A percentile compares a stretch with the other conserved stretches of the same genome.
Evolutionary conservation across 2,888 invertebrate species (phyloP).

Genomic region (Cryptocheilus praepositus): DNA sequence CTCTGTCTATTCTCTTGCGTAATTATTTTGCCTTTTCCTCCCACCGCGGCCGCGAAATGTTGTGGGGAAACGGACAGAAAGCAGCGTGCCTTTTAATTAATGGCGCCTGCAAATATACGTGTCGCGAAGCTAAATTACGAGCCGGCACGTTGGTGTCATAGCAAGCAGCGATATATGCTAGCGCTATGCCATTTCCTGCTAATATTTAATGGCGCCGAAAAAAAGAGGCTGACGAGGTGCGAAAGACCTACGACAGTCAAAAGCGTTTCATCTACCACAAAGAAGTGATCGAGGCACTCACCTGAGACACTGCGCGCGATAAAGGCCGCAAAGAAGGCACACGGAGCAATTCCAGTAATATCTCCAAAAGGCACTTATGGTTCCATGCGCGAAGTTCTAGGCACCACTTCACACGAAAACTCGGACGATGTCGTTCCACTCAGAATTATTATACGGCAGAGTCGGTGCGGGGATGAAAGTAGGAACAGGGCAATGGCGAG

Average conservation of each 20-base stretch:
- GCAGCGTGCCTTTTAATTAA: conserved; percentile 58
- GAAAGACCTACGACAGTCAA: no score
- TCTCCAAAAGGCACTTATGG: conserved; percentile 10
- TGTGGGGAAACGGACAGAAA: conserved; percentile 1
- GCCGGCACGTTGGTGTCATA: conserved; percentile 39
- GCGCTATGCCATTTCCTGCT: conserved; percentile 49
- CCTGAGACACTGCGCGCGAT: no score
- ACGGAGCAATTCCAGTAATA: neutral
- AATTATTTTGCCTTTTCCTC: conserved; percentile 44
- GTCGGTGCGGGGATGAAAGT: no score
- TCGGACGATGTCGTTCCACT: no score
- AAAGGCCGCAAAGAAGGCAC: no score
- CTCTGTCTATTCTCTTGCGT: no score
- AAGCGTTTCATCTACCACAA: no score
- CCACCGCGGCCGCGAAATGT: conserved; percentile 15
- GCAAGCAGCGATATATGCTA: conserved; percentile 49
- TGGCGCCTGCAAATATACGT: conserved; percentile 54
- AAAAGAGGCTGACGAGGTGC: neutral
- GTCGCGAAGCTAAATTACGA: conserved; percentile 59
- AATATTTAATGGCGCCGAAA: conserved; percentile 49
- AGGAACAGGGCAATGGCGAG: no score
- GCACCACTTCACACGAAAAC: no score
- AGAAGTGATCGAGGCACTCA: no score
- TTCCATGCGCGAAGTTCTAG: no score
- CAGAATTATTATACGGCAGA: no score